These are phyloP conservation scores for Poecilia gillii DNA, from an alignment of 2,797 vertebrate genomes.

Conservation along the genomic window DNA sequence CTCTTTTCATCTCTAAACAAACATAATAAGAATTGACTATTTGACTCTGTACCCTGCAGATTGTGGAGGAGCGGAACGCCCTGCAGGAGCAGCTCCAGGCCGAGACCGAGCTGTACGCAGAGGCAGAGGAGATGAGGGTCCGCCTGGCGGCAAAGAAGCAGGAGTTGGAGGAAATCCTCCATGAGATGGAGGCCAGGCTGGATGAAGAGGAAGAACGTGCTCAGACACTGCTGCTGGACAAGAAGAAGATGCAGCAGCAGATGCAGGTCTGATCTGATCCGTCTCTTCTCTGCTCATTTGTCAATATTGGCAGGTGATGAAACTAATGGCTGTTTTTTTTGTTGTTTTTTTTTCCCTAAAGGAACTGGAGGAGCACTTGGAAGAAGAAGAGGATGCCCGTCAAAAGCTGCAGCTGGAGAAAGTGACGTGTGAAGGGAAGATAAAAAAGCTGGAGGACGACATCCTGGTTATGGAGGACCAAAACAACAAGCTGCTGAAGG, in stretches of 20 bases:
- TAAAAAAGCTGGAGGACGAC: slow-evolving; percentile 97
- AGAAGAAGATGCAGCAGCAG: slow-evolving; percentile 97
- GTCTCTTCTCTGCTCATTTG: neutral
- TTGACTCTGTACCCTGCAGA: slow-evolving; percentile 63
- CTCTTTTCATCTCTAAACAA: neutral
- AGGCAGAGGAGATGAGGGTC: slow-evolving; percentile 96
- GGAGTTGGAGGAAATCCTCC: slow-evolving; percentile 95
- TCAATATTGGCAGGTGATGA: neutral
- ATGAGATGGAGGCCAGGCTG: slow-evolving; percentile 95
- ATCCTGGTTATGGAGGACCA: slow-evolving; percentile 95
- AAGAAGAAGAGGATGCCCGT: slow-evolving; percentile 93
- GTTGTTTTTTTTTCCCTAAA: slow-evolving; percentile 53
- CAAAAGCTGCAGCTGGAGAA: slow-evolving; percentile 97
- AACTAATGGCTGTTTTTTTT: neutral
- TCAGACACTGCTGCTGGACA: slow-evolving; percentile 88
- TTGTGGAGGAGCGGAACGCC: slow-evolving; percentile 89
- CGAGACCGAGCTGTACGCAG: slow-evolving; percentile 93
- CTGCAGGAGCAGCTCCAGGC: slow-evolving; percentile 96
- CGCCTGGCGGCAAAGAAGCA: slow-evolving; percentile 92
- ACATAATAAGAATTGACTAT: neutral
- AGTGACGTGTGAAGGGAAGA: slow-evolving; percentile 92
- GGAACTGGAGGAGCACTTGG: slow-evolving; percentile 95
- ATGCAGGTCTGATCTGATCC: slow-evolving; percentile 85
- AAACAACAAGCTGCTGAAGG: slow-evolving; percentile 93
- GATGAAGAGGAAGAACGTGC: slow-evolving; percentile 95